Percentiles rank a stretch among this genome's conserved stretches.
phyloP scores from a whole-genome alignment of 2,797 vertebrate species.

The Lepilemur septentrionalis region DNA sequence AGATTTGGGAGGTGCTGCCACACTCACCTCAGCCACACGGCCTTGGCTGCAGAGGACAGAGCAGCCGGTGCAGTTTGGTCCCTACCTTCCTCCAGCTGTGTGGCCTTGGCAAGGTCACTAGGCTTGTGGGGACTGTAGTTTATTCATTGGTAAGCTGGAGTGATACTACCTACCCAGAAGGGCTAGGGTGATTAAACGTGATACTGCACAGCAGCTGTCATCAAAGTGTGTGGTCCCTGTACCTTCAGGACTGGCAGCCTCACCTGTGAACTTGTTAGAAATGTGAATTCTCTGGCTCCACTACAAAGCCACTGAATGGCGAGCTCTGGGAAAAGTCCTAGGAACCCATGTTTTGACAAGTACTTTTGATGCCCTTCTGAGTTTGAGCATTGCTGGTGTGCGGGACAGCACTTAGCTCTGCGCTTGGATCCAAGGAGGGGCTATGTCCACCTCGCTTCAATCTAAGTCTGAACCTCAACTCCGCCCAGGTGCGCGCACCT shows the following conservation, averaged over 20 bases:
- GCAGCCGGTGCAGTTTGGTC: not conserved
- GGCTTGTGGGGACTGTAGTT: not conserved
- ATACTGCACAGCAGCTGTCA: not conserved
- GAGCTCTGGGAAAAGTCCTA: not conserved
- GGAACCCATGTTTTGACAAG: not conserved
- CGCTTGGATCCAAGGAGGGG: not conserved
- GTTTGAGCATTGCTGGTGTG: not conserved
- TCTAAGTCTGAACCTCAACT: not conserved
- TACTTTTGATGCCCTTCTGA: not conserved
- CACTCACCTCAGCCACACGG: not conserved
- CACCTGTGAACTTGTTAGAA: not conserved
- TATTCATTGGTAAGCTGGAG: not conserved
- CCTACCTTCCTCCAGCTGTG: not conserved
- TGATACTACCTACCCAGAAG: not conserved
- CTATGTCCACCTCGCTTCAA: not conserved
- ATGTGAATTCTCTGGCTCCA: not conserved
- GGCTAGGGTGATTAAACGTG: not conserved
- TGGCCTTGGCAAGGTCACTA: not conserved
- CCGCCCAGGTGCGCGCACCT: not conserved
- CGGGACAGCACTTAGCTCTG: not conserved
- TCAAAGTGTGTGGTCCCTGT: not conserved
- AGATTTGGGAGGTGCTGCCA: not conserved
- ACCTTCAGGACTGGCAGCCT: not conserved
- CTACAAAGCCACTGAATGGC: not conserved
- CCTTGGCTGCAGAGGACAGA: not conserved